phyloP scores from a whole-genome alignment of 2,888 invertebrate species.

The Tetranychus piercei region DNA sequence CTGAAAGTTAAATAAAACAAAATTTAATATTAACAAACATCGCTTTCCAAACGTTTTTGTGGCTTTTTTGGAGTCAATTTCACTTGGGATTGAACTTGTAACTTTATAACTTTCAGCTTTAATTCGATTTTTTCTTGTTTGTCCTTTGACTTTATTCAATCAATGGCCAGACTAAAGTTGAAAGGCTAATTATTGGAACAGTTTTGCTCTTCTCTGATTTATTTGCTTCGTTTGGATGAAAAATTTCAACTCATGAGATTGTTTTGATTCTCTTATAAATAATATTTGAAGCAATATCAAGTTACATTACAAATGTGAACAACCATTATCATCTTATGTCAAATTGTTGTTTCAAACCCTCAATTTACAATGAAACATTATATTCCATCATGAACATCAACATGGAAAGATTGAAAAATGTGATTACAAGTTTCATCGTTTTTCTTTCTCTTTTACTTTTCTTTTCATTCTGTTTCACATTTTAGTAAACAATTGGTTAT shows the following conservation, averaged over 20 bases:
- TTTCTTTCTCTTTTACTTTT: neutral
- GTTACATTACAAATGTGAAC: neutral
- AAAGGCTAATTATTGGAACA: too few species aligned
- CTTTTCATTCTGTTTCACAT: neutral
- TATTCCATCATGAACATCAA: neutral
- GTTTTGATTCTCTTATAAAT: neutral
- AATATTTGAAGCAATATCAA: neutral
- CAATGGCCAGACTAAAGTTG: too few species aligned
- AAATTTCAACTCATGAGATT: neutral
- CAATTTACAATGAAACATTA: neutral
- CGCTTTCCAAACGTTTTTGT: too few species aligned
- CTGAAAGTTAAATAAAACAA: too few species aligned
- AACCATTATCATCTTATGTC: conserved; percentile 1
- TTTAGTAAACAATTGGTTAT: too few species aligned
- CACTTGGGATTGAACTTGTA: too few species aligned
- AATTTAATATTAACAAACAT: too few species aligned
- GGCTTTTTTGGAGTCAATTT: too few species aligned
- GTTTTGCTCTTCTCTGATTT: too few species aligned
- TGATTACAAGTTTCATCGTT: neutral
- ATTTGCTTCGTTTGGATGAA: neutral
- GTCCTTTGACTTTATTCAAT: too few species aligned
- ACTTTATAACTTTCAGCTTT: too few species aligned
- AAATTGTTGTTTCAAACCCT: neutral
- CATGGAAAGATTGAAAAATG: neutral
- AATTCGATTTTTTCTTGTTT: too few species aligned